Conservation (phyloP, 2,888 invertebrate species). For the Anthoptus insignis region DNA sequence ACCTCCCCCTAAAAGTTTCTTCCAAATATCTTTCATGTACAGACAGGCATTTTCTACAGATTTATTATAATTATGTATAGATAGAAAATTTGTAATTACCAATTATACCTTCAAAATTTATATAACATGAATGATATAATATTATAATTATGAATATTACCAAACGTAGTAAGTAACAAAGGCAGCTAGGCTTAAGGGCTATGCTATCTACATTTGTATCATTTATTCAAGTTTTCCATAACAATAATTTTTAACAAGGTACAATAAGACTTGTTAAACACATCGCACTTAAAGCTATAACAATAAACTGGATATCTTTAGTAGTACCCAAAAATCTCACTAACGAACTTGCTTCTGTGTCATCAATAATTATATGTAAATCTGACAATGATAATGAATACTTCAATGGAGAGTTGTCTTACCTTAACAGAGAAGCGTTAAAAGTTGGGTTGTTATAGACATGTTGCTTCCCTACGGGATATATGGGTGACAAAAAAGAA, state of each 20-base stretch:
- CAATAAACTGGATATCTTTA: constrained; percentile 19
- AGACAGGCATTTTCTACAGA: too few species aligned
- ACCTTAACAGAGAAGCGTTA: background rate
- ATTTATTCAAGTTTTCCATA: background rate
- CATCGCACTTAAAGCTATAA: background rate
- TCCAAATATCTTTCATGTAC: too few species aligned
- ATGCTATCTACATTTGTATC: background rate
- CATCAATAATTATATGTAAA: constrained; percentile 16
- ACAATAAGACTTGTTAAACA: background rate
- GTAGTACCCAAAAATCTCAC: constrained; percentile 24
- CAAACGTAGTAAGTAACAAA: too few species aligned
- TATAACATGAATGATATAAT: too few species aligned
- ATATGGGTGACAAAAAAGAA: too few species aligned
- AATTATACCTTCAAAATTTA: too few species aligned
- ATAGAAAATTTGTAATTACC: too few species aligned
- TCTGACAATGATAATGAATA: constrained; percentile 15
- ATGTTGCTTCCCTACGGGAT: too few species aligned
- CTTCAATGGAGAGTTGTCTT: background rate
- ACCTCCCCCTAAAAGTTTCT: too few species aligned
- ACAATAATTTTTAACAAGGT: background rate
- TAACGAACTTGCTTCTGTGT: constrained; percentile 18
- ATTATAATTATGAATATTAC: too few species aligned
- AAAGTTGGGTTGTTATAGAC: too few species aligned
- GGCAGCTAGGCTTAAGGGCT: background rate
- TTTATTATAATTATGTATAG: too few species aligned